Conservation (phyloP, 1,140 invertebrate species). For the Brachionus paranguensis region DNA sequence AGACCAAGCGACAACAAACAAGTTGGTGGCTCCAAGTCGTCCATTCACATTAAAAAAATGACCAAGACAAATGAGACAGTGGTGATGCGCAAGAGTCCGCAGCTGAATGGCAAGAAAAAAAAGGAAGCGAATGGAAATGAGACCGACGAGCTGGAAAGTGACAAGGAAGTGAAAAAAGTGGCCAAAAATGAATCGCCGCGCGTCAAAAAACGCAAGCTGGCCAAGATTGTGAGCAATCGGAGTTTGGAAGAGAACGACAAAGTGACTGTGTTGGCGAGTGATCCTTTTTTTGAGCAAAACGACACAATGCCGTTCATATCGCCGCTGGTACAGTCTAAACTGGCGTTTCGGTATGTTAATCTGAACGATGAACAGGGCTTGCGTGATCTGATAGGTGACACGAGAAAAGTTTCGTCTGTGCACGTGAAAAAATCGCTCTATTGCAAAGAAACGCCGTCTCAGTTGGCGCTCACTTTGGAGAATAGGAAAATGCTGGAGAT, state of each 20-base stretch:
- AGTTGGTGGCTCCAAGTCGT: background rate
- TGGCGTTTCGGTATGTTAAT: conserved; percentile 55
- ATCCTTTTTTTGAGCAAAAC: conserved; percentile 57
- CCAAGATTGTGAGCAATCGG: conserved; percentile 14
- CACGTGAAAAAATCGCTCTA: conserved; percentile 33
- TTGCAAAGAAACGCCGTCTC: conserved; percentile 46
- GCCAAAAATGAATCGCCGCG: background rate
- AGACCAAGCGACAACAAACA: background rate
- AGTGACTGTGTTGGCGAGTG: conserved; percentile 52
- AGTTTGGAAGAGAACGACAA: conserved; percentile 45
- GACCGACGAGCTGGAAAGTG: conserved; percentile 3
- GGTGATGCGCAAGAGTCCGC: background rate
- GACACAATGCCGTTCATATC: conserved; percentile 55
- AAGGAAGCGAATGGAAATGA: background rate
- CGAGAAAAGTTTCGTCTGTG: conserved; percentile 48
- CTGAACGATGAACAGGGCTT: conserved; percentile 49
- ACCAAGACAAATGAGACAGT: background rate
- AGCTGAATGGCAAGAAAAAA: background rate
- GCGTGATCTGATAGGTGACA: conserved; percentile 50
- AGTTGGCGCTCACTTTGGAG: conserved; percentile 50
- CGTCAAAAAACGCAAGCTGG: background rate
- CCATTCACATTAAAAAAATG: background rate
- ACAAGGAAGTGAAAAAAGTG: background rate
- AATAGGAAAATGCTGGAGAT: conserved; percentile 49
- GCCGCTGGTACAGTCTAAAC: conserved; percentile 51